Percentiles rank a stretch among this genome's conserved stretches.
Evolutionary conservation across 2,888 invertebrate species (phyloP).

Genomic region (Lagria hirta): DNA sequence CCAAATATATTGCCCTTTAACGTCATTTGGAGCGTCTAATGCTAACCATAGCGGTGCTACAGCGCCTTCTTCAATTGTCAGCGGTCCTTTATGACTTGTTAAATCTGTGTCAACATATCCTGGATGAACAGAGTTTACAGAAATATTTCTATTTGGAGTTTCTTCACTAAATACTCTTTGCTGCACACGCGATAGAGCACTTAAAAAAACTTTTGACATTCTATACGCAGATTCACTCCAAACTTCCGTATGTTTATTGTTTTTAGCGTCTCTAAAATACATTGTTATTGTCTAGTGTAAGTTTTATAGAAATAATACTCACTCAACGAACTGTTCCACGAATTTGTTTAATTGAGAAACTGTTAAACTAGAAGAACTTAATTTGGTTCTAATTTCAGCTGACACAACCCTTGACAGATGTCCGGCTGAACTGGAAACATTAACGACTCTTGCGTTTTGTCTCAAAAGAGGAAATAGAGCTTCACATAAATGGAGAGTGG

Average conservation of each 20-base stretch:
- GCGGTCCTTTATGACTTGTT: conserved; percentile 66
- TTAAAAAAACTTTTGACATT: conserved; percentile 74
- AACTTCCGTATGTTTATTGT: conserved; percentile 38
- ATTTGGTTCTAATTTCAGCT: conserved; percentile 57
- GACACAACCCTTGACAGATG: conserved; percentile 64
- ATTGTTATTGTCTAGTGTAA: not conserved
- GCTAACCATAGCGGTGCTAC: conserved; percentile 65
- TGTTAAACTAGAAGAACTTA: conserved; percentile 60
- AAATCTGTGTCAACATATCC: conserved; percentile 80
- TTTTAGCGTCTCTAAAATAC: conserved; percentile 41
- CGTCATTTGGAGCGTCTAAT: conserved; percentile 60
- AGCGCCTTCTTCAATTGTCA: conserved; percentile 63
- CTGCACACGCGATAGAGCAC: conserved; percentile 67
- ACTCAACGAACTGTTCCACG: conserved; percentile 69
- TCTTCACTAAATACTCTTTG: conserved; percentile 61
- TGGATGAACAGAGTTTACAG: conserved; percentile 72
- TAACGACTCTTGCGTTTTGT: conserved; percentile 72
- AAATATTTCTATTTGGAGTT: conserved; percentile 59
- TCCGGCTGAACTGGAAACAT: conserved; percentile 72
- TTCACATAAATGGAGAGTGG: conserved; percentile 64
- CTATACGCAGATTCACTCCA: conserved; percentile 62
- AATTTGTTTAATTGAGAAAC: conserved; percentile 62
- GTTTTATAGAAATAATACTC: too few relatives aligned
- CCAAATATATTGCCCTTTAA: conserved; percentile 69
- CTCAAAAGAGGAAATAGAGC: conserved; percentile 71